A percentile compares a stretch with the other conserved stretches of the same genome.
Conservation (phyloP, 2,113 vertebrate genomes). For the Nesogale talazaci region DNA sequence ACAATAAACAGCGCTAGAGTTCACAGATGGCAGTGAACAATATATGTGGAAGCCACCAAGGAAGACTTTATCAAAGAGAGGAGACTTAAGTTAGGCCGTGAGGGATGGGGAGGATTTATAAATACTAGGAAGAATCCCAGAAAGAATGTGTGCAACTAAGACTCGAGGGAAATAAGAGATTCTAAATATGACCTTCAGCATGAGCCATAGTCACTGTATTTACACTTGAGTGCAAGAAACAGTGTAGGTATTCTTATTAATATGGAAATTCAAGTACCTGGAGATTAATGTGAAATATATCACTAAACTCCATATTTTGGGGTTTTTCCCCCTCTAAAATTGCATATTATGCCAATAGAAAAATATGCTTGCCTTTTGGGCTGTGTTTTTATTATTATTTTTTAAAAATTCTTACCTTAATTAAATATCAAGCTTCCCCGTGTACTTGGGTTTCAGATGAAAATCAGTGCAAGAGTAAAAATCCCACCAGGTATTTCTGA, state of each 20-base stretch:
- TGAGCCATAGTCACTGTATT: constrained; percentile 52
- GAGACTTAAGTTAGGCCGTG: constrained; percentile 24
- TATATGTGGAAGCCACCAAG: background rate
- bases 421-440: constrained; percentile 59
- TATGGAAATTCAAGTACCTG: constrained; percentile 48
- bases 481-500: constrained; percentile 33
- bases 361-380: background rate
- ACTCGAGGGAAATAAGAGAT: constrained; percentile 73
- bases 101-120: constrained; percentile 17
- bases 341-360: constrained; percentile 26
- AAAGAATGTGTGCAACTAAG: constrained; percentile 48
- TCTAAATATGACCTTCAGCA: constrained; percentile 65
- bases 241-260: constrained; percentile 57
- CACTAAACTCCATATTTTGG: background rate
- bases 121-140: constrained; percentile 25
- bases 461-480: constrained; percentile 29
- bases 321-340: constrained; percentile 16
- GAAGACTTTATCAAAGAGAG: constrained; percentile 45
- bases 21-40: constrained; percentile 61
- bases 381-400: background rate
- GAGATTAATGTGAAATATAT: constrained; percentile 58
- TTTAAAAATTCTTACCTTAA: constrained; percentile 23
- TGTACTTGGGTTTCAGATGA: constrained; percentile 47
- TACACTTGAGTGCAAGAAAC: constrained; percentile 56
- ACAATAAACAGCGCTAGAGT: constrained; percentile 37